Evolutionary conservation across 2,113 vertebrate species (phyloP).

Genomic region (Periophthalmodon schlosseri): DNA sequence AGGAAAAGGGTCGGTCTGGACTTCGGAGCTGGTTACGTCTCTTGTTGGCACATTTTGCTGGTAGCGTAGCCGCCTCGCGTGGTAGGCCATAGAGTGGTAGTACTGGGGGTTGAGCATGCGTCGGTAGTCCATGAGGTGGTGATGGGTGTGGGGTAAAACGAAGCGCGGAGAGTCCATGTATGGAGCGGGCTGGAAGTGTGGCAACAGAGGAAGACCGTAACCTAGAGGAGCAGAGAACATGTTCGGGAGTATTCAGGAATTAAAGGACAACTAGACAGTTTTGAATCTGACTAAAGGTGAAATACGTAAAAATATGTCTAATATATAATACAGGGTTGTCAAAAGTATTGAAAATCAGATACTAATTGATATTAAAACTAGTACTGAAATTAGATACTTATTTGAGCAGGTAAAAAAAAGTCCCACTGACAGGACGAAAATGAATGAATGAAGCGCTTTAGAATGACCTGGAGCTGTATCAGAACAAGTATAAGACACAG

Average conservation of each 20-base stretch:
- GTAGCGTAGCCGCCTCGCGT: constrained; percentile 70
- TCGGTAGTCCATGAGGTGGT: constrained; percentile 77
- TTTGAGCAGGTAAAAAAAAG: no score
- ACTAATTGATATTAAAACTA: no score
- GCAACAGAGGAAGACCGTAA: constrained; percentile 69
- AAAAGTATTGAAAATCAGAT: no score
- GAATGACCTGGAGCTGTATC: no score
- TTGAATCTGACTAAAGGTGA: no score
- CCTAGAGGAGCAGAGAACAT: constrained; percentile 37
- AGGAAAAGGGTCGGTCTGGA: constrained; percentile 74
- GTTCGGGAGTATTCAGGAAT: neutral
- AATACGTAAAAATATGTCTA: no score
- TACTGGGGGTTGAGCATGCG: constrained; percentile 72
- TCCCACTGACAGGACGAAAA: no score
- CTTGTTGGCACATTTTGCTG: constrained; percentile 56
- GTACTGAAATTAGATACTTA: no score
- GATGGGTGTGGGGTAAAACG: constrained; percentile 72
- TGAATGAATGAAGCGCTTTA: no score
- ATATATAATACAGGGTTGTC: no score
- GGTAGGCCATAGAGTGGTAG: constrained; percentile 76
- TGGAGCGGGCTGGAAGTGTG: constrained; percentile 61
- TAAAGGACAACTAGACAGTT: no score
- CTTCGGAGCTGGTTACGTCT: constrained; percentile 70
- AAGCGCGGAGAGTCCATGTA: constrained; percentile 75
- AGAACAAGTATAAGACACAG: no score